Evolutionary conservation across 2,797 vertebrate genomes (phyloP), one percentile per base, ranked within the genome.

Genomic region (Gymnoscopelus microlampas): DNA sequence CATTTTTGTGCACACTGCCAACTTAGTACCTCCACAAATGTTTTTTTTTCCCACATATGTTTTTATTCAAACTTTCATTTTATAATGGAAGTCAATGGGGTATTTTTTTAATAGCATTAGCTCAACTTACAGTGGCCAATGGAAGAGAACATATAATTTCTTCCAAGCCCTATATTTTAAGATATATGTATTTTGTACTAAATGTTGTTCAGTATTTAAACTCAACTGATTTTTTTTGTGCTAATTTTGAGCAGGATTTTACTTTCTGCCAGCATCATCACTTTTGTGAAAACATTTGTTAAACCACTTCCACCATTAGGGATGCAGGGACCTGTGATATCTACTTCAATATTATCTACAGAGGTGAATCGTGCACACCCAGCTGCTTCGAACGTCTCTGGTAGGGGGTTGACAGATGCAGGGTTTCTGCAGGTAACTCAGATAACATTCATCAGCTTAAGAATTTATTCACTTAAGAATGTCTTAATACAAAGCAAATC

Each of bases 101-200:
- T 19, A 19, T 19, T 19, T 19, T 19, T 35, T 35, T 1, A 35
- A 35, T 35, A 35, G 5, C 5, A 35, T 35, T 60, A 63, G 68
- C 71, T 84, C 71, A 80, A 80, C 77, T 75, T 74, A 44, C 60
- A 63, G 83, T 83, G 76, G 71, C 78, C 87, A 85, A 72, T 71
- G 44, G 56, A 70, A 75, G 71, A 76, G 8, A 2, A 75, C 66
- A 74, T 70, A 35, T 63, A 75, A 76, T 39, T 65, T 61, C 61
- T 79, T 24, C 71, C 51, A n/a, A 63, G 68, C 49, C 7, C 3
- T 29, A 29, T 29, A 29, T 29, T 3, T 29, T 29, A 4, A 29
- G 26, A 29, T 29, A 4, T 4, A 29, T 35, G 5, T 3, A 35
- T 35, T 35, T 35, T 35, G 32, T 35, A 35, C 2, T 35, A 35